Conservation (phyloP, 2,113 vertebrate genomes). For the Bubo blakistoni region DNA sequence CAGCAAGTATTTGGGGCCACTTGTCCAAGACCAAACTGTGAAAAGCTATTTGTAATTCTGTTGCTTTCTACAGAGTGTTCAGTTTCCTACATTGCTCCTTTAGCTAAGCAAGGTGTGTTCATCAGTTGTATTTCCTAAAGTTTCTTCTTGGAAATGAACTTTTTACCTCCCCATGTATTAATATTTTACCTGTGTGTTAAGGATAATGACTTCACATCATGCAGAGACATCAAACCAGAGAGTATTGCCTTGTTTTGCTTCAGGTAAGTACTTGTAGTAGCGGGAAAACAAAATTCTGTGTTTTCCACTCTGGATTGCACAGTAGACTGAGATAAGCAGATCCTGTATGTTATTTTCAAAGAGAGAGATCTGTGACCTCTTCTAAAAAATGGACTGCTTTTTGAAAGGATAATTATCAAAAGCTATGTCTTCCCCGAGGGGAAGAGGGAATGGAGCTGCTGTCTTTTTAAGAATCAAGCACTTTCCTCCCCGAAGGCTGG, state of each 20-base stretch:
- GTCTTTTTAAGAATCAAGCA: rapidly evolving
- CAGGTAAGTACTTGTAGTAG: neutral
- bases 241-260: neutral
- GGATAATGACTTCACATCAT: neutral
- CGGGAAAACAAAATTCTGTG: neutral
- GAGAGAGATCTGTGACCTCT: neutral
- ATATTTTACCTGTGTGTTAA: neutral
- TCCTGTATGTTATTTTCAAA: neutral
- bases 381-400: neutral
- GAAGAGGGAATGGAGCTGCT: neutral
- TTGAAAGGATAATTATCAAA: neutral
- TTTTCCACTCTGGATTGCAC: neutral
- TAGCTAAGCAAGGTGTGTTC: neutral
- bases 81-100: neutral
- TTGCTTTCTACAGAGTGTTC: neutral
- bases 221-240: neutral
- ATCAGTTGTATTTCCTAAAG: neutral
- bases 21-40: neutral
- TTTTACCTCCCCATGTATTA: neutral
- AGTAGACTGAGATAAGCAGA: neutral
- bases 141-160: neutral
- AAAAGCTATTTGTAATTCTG: neutral
- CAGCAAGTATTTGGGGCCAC: neutral
- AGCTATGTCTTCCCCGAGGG: neutral
- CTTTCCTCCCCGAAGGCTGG: neutral